phyloP scores from a whole-genome alignment of 1,140 invertebrate species.

The Euschistus heros region DNA sequence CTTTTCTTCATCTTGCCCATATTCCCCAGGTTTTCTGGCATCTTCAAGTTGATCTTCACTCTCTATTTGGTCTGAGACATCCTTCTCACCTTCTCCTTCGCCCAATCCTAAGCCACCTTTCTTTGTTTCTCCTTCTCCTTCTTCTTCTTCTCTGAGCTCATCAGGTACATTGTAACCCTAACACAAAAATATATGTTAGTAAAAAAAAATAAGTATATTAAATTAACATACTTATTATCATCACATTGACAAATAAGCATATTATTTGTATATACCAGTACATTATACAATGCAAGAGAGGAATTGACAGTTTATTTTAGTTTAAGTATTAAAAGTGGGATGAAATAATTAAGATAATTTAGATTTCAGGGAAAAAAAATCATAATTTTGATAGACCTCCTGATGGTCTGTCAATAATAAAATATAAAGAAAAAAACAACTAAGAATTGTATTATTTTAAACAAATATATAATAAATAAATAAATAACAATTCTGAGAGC shows the following conservation, averaged over 20 bases:
- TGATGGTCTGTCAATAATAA: too few species aligned
- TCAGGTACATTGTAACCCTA: constrained; percentile 86
- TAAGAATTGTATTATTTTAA: too few species aligned
- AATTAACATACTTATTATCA: not conserved
- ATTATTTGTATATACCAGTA: too few species aligned
- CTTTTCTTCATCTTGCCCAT: constrained; percentile 58
- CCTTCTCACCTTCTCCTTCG: constrained; percentile 85
- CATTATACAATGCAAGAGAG: too few species aligned
- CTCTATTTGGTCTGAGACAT: constrained; percentile 90
- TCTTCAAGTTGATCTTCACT: constrained; percentile 91
- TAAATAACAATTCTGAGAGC: too few species aligned
- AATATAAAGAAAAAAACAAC: too few species aligned
- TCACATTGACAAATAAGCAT: not conserved
- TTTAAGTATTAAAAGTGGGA: too few species aligned
- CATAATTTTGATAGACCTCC: too few species aligned
- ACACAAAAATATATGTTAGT: not conserved
- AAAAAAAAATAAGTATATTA: not conserved
- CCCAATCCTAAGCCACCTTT: constrained; percentile 71
- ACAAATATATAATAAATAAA: too few species aligned
- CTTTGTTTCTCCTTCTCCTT: constrained; percentile 42
- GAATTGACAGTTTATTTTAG: too few species aligned
- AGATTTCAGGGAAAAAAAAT: too few species aligned
- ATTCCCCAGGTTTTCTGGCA: constrained; percentile 63
- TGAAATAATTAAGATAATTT: too few species aligned
- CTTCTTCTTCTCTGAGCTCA: constrained; percentile 55